These are phyloP conservation scores for Nebria salina DNA, from an alignment of 2,888 invertebrate species.

Conservation along the genomic window DNA sequence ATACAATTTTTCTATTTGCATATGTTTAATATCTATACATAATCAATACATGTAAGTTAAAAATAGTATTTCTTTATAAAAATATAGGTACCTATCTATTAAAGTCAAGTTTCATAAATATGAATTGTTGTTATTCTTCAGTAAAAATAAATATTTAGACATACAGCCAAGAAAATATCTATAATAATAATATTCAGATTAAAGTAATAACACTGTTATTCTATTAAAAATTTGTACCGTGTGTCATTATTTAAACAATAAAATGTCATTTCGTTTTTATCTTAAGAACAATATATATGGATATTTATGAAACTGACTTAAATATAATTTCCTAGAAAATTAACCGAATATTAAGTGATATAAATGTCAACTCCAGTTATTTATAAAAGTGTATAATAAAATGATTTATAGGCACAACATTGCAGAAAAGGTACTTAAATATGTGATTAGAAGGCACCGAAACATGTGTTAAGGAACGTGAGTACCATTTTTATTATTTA, in stretches of 20 bases:
- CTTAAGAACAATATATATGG: not conserved
- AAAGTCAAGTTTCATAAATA: not conserved
- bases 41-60: constrained; percentile 5
- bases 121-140: not conserved
- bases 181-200: too few species aligned
- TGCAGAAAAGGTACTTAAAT: constrained; percentile 15
- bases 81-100: constrained; percentile 4
- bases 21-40: constrained; percentile 8
- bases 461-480: constrained; percentile 7
- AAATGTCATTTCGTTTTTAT: not conserved
- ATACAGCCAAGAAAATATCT: not conserved
- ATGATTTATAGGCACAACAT: constrained; percentile 17
- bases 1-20: constrained; percentile 6
- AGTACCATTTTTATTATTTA: constrained; percentile 15
- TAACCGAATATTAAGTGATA: not conserved
- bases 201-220: too few species aligned
- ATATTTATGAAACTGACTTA: not conserved
- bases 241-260: too few species aligned
- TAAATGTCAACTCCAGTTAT: not conserved
- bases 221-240: too few species aligned
- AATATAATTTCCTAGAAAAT: constrained; percentile 10
- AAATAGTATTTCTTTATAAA: constrained; percentile 5
- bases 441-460: constrained; percentile 4
- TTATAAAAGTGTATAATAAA: constrained; percentile 6
- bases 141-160: not conserved